These are phyloP conservation scores for Lepidocyrtoides sp. DNA, from an alignment of 2,888 invertebrate species.

Conservation along the genomic window DNA sequence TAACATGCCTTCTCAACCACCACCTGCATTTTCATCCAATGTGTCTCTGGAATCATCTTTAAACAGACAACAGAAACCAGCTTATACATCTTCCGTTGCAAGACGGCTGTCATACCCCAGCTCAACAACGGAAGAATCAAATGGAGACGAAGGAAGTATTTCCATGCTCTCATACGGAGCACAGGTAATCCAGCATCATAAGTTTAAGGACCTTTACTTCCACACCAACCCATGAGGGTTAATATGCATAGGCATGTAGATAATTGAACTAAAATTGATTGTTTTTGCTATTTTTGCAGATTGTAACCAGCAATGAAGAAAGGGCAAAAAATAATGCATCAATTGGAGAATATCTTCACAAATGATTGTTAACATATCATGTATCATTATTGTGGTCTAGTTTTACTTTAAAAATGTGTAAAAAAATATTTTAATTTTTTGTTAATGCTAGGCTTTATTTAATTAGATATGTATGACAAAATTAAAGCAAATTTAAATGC, in stretches of 20 bases:
- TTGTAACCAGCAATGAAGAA: neutral
- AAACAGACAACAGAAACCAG: constrained; percentile 1
- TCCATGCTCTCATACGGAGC: constrained; percentile 35
- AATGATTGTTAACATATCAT: too few relatives aligned
- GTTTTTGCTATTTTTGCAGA: neutral
- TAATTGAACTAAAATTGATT: neutral
- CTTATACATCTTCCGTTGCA: neutral
- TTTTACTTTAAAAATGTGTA: too few relatives aligned
- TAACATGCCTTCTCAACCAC: neutral
- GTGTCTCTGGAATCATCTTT: neutral
- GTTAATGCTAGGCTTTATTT: too few relatives aligned
- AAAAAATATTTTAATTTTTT: too few relatives aligned
- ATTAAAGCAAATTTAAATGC: too few relatives aligned
- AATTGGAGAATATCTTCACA: constrained; percentile 25
- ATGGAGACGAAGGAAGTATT: constrained; percentile 28
- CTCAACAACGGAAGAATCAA: neutral
- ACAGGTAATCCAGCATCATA: constrained; percentile 31
- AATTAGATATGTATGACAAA: too few relatives aligned
- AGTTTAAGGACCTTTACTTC: neutral
- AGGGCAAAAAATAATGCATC: neutral
- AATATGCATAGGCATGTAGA: too few relatives aligned
- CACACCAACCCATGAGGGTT: too few relatives aligned
- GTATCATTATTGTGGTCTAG: too few relatives aligned
- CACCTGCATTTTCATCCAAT: neutral
- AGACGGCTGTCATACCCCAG: neutral